Evolutionary conservation across 2,888 invertebrate genomes (phyloP), one percentile per base, ranked within the genome.

Genomic region (Chymomyza fuscimana): DNA sequence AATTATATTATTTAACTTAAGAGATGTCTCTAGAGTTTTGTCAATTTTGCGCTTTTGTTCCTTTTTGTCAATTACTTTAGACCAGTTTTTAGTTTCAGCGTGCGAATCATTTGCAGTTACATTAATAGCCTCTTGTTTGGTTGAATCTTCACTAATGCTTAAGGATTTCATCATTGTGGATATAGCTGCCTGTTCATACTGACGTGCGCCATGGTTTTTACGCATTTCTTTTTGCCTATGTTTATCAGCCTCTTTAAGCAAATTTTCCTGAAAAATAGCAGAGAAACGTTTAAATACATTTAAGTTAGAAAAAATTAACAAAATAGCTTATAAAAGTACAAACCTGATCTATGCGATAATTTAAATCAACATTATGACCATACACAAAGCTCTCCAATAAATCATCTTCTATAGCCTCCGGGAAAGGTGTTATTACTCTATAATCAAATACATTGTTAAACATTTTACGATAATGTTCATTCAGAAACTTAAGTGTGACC

Each of bases 371-470:
- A 46, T 92, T 92, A 4, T 93, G 92, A 69, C 91, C 91, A 52
- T 91, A 89, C 0, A 92, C 91, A 72, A 89, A 90, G 60, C 91
- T 91, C 50, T 92, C 88, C 51, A 93, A 81, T 10, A 93, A 86
- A 72, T 94, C 94, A 87, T 95, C 95, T 4, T 90, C 91, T 0
- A 94, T 93, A 0, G 94, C 94, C 60, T 93, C 93, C 22, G 92
- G 94, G 86, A 94, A 94, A 0, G 96, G 95, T 0, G 95, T 95
- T n/a, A 95, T 94, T 2, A 94, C 92, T 62, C 95, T 92, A 32
- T 93, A 94, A 4, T 93, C 91, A 91, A 93, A 95, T 92, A 77
- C 93, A 15, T 82, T 72, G 91, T 52, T 93, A 92, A 87, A 94
- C 94, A 88, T 94, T 71, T 93, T 92, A 70, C 94, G 93, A 87